phyloP scores from a whole-genome alignment of 2,888 invertebrate species.

The Congeria kusceri region DNA sequence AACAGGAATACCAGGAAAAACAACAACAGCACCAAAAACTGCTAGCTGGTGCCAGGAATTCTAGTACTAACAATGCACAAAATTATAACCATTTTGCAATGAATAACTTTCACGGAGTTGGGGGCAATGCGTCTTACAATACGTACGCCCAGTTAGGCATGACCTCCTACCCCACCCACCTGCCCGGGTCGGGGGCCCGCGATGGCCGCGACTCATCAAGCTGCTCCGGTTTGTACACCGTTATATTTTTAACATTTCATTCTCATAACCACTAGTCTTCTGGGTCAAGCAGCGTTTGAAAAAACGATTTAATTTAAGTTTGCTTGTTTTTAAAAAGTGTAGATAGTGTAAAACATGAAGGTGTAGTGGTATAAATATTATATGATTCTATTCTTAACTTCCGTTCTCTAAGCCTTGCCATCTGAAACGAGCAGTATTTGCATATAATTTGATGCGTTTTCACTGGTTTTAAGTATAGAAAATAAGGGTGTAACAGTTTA shows the following conservation, averaged over 20 bases:
- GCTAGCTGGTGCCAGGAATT: not conserved
- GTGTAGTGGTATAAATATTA: too few species aligned
- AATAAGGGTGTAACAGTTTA: too few species aligned
- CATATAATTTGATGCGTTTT: too few species aligned
- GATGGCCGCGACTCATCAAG: constrained; percentile 66
- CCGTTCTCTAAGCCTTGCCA: too few species aligned
- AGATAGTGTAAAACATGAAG: too few species aligned
- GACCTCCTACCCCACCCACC: constrained; percentile 46
- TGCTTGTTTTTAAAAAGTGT: too few species aligned
- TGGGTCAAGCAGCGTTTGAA: too few species aligned
- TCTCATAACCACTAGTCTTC: not conserved
- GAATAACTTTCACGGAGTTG: constrained; percentile 37
- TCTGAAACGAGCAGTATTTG: too few species aligned
- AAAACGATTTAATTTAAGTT: too few species aligned
- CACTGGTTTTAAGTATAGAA: too few species aligned
- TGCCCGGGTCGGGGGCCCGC: constrained; percentile 36
- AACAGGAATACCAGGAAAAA: constrained; percentile 83
- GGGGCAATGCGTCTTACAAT: constrained; percentile 19
- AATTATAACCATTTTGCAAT: constrained; percentile 27
- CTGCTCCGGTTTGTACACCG: constrained; percentile 67
- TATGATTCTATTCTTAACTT: too few species aligned
- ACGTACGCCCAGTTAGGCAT: constrained; percentile 47
- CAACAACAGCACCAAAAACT: constrained; percentile 64
- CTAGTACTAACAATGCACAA: constrained; percentile 22
- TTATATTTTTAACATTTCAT: constrained; percentile 7